Base-by-base conservation (phyloP, 2,113 vertebrate species). In the Bagarius yarrelli region DNA sequence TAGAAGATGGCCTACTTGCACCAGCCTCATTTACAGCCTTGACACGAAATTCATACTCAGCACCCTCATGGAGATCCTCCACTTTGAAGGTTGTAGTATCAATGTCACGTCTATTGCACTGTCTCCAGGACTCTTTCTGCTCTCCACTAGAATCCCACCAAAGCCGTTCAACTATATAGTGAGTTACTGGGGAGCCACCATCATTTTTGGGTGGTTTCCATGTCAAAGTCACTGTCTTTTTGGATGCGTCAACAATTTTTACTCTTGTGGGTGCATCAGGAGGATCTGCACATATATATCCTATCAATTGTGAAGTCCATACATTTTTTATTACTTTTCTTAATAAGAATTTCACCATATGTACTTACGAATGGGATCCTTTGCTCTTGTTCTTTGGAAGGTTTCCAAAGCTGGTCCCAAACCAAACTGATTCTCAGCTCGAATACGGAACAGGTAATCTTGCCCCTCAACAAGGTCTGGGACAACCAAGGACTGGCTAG, bases 141-240 rank as follows among this genome's bases (percentile, higher is more conserved):
- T 92, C 86, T 67, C 95, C 94, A 3, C 94, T 96, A 69, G 95
- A 92, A 81, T 96, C 97, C 96, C 96, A 98, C 52, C 92, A 94
- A 66, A 99, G 95, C 81, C 96, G 93, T n/a, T 99, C 98, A 18
- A 99, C 93, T 61, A 93, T 95, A 87, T 99, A 99, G 89, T 99
- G 96, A 25, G 96, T 98, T n/a, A 99, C 94, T 61, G 97, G 96
- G 66, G 97, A 94, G 55, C 98, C 98, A 0, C 98, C 97, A 27
- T 99, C 96, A 73, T 97, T 98, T 91, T 93, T 98, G 13, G 97
- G 98, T 72, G 97, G 94, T 88, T 95, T 98, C 98, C 98, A 99
- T 0, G 94, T 95, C 86, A 99, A 86, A 47, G 92, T 94, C 55
- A 96, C 95, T 0, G 94, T 93, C 73, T 94, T 94, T 88, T 97